Evolutionary conservation across 2,113 vertebrate genomes (phyloP), one percentile per base, ranked within the genome.

Genomic region (Hypanus sabinus): DNA sequence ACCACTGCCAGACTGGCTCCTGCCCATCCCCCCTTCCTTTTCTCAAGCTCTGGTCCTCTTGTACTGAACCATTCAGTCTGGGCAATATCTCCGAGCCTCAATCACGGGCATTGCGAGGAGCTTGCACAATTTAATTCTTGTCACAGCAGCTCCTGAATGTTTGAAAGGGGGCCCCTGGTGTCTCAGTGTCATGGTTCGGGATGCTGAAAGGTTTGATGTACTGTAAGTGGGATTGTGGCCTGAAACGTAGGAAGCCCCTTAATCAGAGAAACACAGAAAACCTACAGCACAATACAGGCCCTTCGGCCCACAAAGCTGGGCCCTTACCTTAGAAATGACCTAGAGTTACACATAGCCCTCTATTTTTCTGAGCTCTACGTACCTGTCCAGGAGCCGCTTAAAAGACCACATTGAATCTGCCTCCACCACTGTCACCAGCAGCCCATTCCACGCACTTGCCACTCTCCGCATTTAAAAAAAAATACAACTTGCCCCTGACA

Each of bases 41-140:
- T 73, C 71, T 70, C 79, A 94, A 93, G 81, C 94, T 94, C 94
- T 94, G 94, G 91, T 94, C 95, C 94, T 94, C 95, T 96, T 96
- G 95, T 96, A 95, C 94, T 95, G 95, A 95, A 94, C 95, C 96
- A 95, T 96, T 97, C 96, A 96, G 94, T 94, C 94, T 95, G 97
- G 96, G 95, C 96, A 95, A 95, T 96, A 97, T 96, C 95, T 96
- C 96, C 95, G 94, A 96, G 94, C 96, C 77, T 55, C 97, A 96
- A 97, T 73, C 97, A 96, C 96, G 97, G 96, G 97, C 95, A 95
- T 96, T 96, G 95, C 96, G 95, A 96, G 95, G 95, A 95, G 90
- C 94, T 94, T 73, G 94, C 95, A 96, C 96, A 97, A 96, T 96
- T 38, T 65, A 22, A 94, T 95, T 94, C 96, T 73, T 94, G 95